Conservation (phyloP, 2,113 vertebrate species). For the Crotalus helleri region DNA sequence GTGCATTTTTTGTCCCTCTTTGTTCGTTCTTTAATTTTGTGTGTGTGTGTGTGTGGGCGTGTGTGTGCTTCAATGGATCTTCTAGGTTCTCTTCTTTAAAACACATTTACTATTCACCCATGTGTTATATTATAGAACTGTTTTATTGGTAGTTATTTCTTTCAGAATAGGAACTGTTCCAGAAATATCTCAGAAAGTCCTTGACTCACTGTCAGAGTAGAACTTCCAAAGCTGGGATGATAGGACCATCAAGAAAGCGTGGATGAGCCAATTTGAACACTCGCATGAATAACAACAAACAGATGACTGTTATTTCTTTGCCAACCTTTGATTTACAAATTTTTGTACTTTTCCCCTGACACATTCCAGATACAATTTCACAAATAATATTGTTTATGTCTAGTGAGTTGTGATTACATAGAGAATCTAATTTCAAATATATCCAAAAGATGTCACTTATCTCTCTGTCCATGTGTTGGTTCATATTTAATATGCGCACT, state of each 20-base stretch:
- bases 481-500: background rate
- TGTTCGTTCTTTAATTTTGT: conserved; percentile 6
- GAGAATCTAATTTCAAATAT: background rate
- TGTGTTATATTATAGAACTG: background rate
- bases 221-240: background rate
- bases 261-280: background rate
- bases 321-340: conserved; percentile 1
- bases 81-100: conserved; percentile 11
- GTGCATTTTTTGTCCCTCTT: background rate
- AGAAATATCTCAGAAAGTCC: background rate
- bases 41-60: background rate
- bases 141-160: background rate
- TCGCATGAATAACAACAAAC: background rate
- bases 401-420: background rate
- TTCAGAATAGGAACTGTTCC: background rate
- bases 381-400: conserved; percentile 11
- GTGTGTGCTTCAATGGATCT: background rate
- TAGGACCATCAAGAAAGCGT: background rate
- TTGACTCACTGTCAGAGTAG: background rate
- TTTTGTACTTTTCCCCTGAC: background rate
- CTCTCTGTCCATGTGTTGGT: background rate
- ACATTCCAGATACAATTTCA: conserved; percentile 1
- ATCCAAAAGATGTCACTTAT: background rate
- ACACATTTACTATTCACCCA: background rate
- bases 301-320: background rate